Evolutionary conservation across 2,113 vertebrate species (phyloP).

Genomic region (Coreoperca whiteheadi): DNA sequence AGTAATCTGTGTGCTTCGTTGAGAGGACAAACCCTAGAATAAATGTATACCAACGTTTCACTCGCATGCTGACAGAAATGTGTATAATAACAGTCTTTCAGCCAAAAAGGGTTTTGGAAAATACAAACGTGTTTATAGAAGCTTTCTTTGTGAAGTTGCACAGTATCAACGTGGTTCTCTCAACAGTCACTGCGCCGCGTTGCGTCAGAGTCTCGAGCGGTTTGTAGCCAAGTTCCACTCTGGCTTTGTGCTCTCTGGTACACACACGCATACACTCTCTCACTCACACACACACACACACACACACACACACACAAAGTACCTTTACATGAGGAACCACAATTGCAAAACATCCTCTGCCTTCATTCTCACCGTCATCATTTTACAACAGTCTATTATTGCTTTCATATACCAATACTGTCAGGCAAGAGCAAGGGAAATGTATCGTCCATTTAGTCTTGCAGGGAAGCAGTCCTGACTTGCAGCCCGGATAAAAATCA

Average conservation of each 20-base stretch:
- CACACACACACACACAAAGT: conserved; percentile 49
- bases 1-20: conserved; percentile 37
- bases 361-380: conserved; percentile 59
- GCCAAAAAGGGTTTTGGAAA: conserved; percentile 37
- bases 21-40: conserved; percentile 45
- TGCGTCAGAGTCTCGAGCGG: conserved; percentile 23
- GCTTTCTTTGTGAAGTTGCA: conserved; percentile 73
- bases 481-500: conserved; percentile 45
- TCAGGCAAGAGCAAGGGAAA: conserved; percentile 50
- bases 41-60: conserved; percentile 42
- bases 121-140: conserved; percentile 60
- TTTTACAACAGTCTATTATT: conserved; percentile 70
- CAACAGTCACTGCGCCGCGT: conserved; percentile 20
- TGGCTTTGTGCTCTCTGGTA: conserved; percentile 24
- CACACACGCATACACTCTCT: conserved; percentile 15
- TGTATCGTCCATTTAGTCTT: conserved; percentile 27
- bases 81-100: conserved; percentile 73
- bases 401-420: conserved; percentile 69
- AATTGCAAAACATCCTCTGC: conserved; percentile 25
- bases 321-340: conserved; percentile 70
- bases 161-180: conserved; percentile 74
- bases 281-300: conserved; percentile 6
- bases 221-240: conserved; percentile 16
- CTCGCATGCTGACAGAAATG: conserved; percentile 66
- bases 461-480: conserved; percentile 68